Evolutionary conservation across 1,140 invertebrate genomes (phyloP).

Genomic region (Drosophila truncata): DNA sequence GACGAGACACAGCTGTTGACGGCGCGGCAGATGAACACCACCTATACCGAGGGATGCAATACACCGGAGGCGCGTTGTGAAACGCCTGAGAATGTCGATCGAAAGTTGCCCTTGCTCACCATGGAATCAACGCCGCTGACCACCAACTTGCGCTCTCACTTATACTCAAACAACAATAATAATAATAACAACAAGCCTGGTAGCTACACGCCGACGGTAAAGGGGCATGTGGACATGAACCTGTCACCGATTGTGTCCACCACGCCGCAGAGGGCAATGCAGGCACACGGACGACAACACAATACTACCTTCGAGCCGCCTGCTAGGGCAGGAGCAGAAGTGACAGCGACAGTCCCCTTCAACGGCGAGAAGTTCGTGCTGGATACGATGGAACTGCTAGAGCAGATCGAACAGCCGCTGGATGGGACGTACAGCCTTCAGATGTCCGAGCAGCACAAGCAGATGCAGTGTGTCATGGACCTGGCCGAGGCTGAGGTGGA

Average conservation of each 20-base stretch:
- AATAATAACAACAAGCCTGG: slow-evolving; percentile 56
- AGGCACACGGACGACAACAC: background rate
- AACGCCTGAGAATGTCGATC: slow-evolving; percentile 73
- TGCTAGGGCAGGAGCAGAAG: slow-evolving; percentile 3
- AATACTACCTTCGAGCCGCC: slow-evolving; percentile 39
- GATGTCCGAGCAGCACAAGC: slow-evolving; percentile 59
- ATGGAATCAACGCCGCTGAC: slow-evolving; percentile 77
- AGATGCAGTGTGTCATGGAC: slow-evolving; percentile 78
- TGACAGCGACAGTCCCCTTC: slow-evolving; percentile 14
- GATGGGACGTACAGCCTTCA: slow-evolving; percentile 51
- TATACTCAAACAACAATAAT: slow-evolving; percentile 42
- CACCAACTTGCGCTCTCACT: slow-evolving; percentile 42
- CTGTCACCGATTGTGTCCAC: slow-evolving; percentile 72
- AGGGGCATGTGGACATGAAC: slow-evolving; percentile 58
- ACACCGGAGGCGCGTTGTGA: slow-evolving; percentile 76
- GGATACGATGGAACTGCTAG: slow-evolving; percentile 67
- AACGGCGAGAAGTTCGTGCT: slow-evolving; percentile 49
- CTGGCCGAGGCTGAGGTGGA: slow-evolving; percentile 78
- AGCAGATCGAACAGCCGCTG: slow-evolving; percentile 76
- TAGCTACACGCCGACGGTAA: slow-evolving; percentile 60
- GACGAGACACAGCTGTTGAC: slow-evolving; percentile 62
- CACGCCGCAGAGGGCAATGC: slow-evolving; percentile 36
- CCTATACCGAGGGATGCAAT: slow-evolving; percentile 67
- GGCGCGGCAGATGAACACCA: slow-evolving; percentile 63
- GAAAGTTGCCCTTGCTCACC: slow-evolving; percentile 43